phyloP scores from a whole-genome alignment of 2,888 invertebrate genomes.

The Eucera pruinosa region DNA sequence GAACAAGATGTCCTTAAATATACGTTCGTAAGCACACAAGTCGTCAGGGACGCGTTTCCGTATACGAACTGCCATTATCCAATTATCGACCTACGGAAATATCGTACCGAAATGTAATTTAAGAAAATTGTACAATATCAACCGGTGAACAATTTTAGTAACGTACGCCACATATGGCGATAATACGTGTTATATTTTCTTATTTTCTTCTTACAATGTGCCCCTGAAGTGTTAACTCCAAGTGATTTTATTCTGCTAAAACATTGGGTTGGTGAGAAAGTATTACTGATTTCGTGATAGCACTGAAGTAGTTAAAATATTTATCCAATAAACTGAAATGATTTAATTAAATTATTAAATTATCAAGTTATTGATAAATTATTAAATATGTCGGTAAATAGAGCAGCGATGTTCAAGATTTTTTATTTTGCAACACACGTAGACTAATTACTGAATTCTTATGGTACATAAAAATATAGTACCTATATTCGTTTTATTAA shows the following conservation, averaged over 20 bases:
- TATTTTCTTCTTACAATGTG: not conserved
- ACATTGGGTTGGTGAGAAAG: too few relatives aligned
- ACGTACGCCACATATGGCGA: not conserved
- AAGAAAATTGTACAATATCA: slow-evolving; percentile 20
- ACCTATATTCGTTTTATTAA: too few relatives aligned
- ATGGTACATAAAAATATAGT: too few relatives aligned
- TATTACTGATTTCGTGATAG: too few relatives aligned
- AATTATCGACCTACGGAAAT: slow-evolving; percentile 35
- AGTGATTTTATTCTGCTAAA: not conserved
- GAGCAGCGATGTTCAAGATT: too few relatives aligned
- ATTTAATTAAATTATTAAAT: too few relatives aligned
- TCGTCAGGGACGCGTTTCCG: slow-evolving; percentile 18
- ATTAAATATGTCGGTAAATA: too few relatives aligned
- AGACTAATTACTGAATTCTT: too few relatives aligned
- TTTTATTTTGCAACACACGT: too few relatives aligned
- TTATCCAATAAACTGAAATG: too few relatives aligned
- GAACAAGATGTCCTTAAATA: slow-evolving; percentile 34
- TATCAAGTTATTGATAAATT: too few relatives aligned
- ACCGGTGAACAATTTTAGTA: not conserved
- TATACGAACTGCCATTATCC: slow-evolving; percentile 33
- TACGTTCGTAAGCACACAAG: slow-evolving; percentile 16
- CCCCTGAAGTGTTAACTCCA: not conserved
- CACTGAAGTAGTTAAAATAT: too few relatives aligned
- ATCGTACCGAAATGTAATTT: slow-evolving; percentile 19
- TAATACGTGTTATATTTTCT: not conserved